Evolutionary conservation across 1,140 invertebrate species (phyloP).

Genomic region (Cherax quadricarinatus): DNA sequence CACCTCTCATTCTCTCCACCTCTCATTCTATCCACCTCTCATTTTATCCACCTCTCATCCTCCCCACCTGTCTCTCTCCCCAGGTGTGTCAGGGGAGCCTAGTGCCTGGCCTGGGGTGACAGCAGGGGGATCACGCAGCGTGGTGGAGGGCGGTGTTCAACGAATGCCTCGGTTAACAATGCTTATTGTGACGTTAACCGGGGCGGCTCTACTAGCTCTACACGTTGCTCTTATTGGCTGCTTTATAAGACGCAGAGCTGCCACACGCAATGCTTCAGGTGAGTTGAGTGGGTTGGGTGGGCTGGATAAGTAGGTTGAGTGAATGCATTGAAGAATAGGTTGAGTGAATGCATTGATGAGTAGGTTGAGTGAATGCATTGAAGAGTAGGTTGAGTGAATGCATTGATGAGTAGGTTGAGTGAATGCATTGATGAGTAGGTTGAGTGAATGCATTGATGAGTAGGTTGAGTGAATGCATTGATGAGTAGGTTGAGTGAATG

Average conservation of each 20-base stretch:
- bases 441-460: too few species aligned
- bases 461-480: too few species aligned
- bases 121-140: neutral
- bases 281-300: neutral
- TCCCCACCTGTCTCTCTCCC: neutral
- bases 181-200: slow-evolving; percentile 29
- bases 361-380: too few species aligned
- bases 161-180: slow-evolving; percentile 33
- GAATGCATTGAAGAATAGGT: too few species aligned
- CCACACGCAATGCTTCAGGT: slow-evolving; percentile 37
- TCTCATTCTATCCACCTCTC: neutral
- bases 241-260: slow-evolving; percentile 26
- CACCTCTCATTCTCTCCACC: too few species aligned
- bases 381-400: too few species aligned
- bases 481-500: too few species aligned
- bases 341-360: too few species aligned
- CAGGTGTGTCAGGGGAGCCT: slow-evolving; percentile 20
- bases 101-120: neutral
- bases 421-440: too few species aligned
- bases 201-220: slow-evolving; percentile 41
- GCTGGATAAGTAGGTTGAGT: neutral
- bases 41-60: too few species aligned
- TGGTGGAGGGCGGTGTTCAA: neutral
- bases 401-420: too few species aligned
- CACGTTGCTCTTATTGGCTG: slow-evolving; percentile 44